Base-by-base conservation (phyloP, 1,140 invertebrate genomes). In the Saccostrea cuccullata region DNA sequence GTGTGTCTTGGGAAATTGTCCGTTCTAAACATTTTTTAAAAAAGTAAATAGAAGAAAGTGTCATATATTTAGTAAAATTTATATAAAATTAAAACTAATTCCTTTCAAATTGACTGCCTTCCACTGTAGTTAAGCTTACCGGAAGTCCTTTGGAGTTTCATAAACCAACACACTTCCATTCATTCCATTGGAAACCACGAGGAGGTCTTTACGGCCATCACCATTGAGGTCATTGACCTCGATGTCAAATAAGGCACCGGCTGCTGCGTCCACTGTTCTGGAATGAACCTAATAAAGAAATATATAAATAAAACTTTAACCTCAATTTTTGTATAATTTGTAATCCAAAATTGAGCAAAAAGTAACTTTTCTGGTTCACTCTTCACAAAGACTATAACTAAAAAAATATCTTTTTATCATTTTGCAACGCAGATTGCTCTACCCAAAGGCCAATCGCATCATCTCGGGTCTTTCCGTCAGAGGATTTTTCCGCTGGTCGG, bases 221-320 rank as follows among this genome's bases (percentile, higher is more conserved):
- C 84, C 84, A 90, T 95, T 95, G 13, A 95, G 89, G 86, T 95
- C 95, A 64, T 91, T 92, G 40, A 94, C 88, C 73, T 93, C 89
- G 11, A 94, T 91, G 85, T 95, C 95, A 91, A 95, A 95, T 9
- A 92, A 89, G 47, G 93, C 92, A 0, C 95, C 95, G n/a, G 93
- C 86, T 11, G 90, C 91, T 13, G 91, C 88, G 87, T 95, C 94
- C 30, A 95, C 92, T 11, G 94, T 91, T 8, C 94, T 88, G 4
- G 90, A 90, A 36, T 90, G 86, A n/a, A 95, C 91, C 93, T 95
- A n/a, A 47, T 5, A 47, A 47, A 47, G 47, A 47, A 47, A 8
- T 47, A 2, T n/a, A n/a, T n/a, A n/a, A n/a, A n/a, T 47, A 36
- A 36, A 36, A 36, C 9, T 47, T 6, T 2, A 47, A 2, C 47